These are phyloP conservation scores for Megalops atlanticus DNA, from an alignment of 2,113 vertebrate species.

Conservation along the genomic window DNA sequence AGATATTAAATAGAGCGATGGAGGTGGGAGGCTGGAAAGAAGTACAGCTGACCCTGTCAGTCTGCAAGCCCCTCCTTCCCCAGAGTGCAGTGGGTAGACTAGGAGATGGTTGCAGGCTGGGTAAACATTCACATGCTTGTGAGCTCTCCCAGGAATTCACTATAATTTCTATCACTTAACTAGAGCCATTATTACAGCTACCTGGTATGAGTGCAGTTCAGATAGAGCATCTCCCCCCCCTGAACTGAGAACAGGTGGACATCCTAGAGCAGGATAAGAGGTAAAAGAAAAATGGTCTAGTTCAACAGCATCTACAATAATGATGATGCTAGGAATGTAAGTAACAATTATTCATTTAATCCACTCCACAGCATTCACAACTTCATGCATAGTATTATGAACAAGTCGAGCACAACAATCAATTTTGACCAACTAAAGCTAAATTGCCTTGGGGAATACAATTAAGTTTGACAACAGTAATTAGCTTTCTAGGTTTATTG, in stretches of 20 bases:
- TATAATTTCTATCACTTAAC: neutral
- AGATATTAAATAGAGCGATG: neutral
- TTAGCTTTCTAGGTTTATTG: neutral
- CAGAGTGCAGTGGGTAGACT: neutral
- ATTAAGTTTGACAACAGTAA: too few species aligned
- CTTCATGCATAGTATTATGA: too few species aligned
- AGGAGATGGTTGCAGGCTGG: neutral
- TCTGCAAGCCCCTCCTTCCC: neutral
- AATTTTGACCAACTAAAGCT: neutral
- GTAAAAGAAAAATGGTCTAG: neutral
- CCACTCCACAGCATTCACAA: neutral
- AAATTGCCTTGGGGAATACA: neutral
- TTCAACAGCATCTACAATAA: neutral
- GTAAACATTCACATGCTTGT: neutral
- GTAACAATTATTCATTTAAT: neutral
- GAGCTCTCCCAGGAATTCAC: neutral
- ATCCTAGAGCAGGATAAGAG: neutral
- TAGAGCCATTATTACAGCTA: neutral
- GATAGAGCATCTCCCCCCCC: neutral
- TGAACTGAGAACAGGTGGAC: neutral
- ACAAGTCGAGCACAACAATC: too few species aligned
- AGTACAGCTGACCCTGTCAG: neutral
- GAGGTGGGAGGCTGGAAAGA: neutral
- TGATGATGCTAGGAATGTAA: neutral
- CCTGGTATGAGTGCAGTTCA: neutral